Percentiles rank a stretch among this genome's conserved stretches.
Conservation (phyloP, 2,797 vertebrate species). For the Acanthopagrus latus region DNA sequence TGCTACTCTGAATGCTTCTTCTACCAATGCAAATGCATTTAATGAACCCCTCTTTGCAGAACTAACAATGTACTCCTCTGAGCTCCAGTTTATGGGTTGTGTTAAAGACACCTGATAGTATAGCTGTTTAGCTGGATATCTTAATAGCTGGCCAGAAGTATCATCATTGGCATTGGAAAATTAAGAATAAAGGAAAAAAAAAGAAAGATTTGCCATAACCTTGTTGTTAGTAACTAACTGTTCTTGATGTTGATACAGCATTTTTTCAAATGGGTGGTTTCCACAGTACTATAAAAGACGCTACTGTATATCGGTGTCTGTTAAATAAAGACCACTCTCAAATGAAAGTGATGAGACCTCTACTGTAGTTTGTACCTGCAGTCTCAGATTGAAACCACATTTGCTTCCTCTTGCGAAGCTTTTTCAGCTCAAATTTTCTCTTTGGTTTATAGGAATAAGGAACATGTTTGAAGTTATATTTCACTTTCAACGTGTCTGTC, state of each 20-base stretch:
- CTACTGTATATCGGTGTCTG: background rate
- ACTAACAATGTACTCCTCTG: background rate
- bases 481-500: conserved; percentile 15
- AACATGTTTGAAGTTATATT: conserved; percentile 25
- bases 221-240: background rate
- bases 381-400: conserved; percentile 31
- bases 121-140: background rate
- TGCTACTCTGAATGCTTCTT: background rate
- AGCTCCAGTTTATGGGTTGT: background rate
- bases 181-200: background rate
- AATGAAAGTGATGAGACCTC: background rate
- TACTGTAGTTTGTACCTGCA: background rate
- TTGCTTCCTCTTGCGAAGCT: conserved; percentile 21
- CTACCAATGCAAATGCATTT: background rate
- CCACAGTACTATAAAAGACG: background rate
- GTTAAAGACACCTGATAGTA: no score
- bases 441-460: conserved; percentile 34
- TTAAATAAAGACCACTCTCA: background rate
- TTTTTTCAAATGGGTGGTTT: background rate
- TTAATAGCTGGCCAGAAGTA: background rate
- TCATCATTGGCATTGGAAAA: background rate
- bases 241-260: background rate
- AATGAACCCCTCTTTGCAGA: background rate
- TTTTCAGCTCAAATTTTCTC: conserved; percentile 10
- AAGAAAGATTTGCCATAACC: no score